phyloP scores from a whole-genome alignment of 2,888 invertebrate genomes.

The Entomobrya proxima region DNA sequence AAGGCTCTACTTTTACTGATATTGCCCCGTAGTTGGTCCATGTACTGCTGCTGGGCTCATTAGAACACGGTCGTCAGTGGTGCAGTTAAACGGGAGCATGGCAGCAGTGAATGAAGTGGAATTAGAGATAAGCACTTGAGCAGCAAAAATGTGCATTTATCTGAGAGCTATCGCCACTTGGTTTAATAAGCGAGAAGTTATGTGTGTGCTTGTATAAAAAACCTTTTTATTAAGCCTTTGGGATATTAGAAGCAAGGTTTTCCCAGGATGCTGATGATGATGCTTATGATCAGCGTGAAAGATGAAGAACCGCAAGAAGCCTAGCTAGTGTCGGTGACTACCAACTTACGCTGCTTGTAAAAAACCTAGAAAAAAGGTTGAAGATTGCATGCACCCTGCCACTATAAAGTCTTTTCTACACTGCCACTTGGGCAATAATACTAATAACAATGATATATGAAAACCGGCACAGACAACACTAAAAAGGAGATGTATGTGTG shows the following conservation, averaged over 20 bases:
- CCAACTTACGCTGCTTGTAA: not conserved
- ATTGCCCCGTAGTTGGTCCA: not conserved
- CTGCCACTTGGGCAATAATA: not conserved
- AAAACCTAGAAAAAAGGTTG: not conserved
- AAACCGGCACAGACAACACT: not conserved
- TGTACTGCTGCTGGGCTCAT: not conserved
- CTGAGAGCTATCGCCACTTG: slow-evolving; percentile 12
- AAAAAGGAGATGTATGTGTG: not conserved
- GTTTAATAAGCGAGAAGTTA: not conserved
- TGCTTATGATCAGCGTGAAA: not conserved
- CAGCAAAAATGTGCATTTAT: slow-evolving; percentile 5
- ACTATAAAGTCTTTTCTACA: too few relatives aligned
- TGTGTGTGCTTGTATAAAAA: too few relatives aligned
- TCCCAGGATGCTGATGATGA: slow-evolving; percentile 45
- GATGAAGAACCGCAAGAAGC: slow-evolving; percentile 18
- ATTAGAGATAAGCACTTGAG: slow-evolving; percentile 50
- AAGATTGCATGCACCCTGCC: too few relatives aligned
- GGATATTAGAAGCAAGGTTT: slow-evolving; percentile 9
- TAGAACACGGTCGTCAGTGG: not conserved
- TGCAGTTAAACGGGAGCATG: not conserved
- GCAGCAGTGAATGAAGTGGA: slow-evolving; percentile 50
- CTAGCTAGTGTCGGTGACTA: not conserved
- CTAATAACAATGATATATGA: not conserved
- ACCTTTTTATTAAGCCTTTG: not conserved
- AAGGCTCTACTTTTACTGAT: not conserved